Evolutionary conservation across 2,113 vertebrate species (phyloP), one percentile per base, ranked within the genome.

Genomic region (Pelusios castaneus): DNA sequence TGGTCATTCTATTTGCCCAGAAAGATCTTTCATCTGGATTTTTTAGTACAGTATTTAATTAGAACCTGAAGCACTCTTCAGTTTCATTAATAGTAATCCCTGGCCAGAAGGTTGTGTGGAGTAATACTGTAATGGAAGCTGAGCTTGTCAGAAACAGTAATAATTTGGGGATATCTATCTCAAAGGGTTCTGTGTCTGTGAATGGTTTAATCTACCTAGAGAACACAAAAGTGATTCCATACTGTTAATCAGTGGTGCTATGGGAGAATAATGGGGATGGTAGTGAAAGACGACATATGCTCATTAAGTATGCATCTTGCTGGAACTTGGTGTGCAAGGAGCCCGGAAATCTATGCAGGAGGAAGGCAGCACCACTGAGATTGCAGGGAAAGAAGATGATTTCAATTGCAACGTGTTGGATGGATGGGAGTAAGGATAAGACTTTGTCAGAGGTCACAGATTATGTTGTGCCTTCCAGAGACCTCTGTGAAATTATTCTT

Each of bases 181-280:
- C 76, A 82, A 94, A 79, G 49, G 29, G 85, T 85, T 97, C 78
- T 11, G 31, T 60, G 38, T 81, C 73, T 95, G 75, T 93, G 91
- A 97, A 84, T 95, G 91, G 96, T 96, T 94, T 97, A 93, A 97
- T 97, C 96, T 96, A 88, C 93, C 94, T 94, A 84, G 92, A 94
- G 90, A 96, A 89, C 82, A 92, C 67, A 93, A 70, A 94, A 96
- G 55, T 85, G 90, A 52, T 95, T 97, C 90, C 75, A 0, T 95
- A 81, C 83, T 89, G 95, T 95, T 97, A 96, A 90, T 95, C 88
- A 85, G 81, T 0, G 63, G 17, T 38, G 31, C 8, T 38, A 38
- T 38, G 17, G 63, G 34, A 67, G 63, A 67, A 67, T 21, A n/a
- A n/a, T 34, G n/a, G 17, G 8, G 9, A 21, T 12, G 31, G n/a